Evolutionary conservation across 2,113 vertebrate species (phyloP), one percentile per base, ranked within the genome.

Genomic region (Prunella himalayana): DNA sequence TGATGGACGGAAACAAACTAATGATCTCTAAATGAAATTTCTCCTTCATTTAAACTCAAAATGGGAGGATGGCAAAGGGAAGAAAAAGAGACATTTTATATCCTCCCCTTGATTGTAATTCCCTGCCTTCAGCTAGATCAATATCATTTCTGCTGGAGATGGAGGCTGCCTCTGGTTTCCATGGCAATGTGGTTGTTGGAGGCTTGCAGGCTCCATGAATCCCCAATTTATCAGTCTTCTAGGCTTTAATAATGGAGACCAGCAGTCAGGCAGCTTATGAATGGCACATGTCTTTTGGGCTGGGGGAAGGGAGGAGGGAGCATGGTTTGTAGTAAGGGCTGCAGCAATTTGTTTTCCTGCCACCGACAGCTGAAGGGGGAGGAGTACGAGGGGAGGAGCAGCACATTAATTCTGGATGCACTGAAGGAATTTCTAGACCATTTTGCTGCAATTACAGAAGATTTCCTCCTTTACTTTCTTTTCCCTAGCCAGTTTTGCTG

Each of bases 181-280:
- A 98, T 98, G 97, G 97, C 97, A 98, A 98, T 97, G 64, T 89
- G 88, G 94, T 96, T 97, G 95, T 87, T 97, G 96, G 96, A 97
- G 95, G 92, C 81, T 95, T 83, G 93, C 95, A 96, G 94, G 95
- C 97, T 95, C 96, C 82, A 94, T 90, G 96, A 97, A 97, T 97
- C 95, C 94, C 95, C 96, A 97, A 95, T 98, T 97, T 98, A 97
- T 97, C 97, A 97, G 96, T 83, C 95, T 97, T 97, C 80, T 90
- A 95, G 95, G 97, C 91, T 96, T 96, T 97, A 97, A 97, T 98
- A 97, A 97, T 88, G 97, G 88, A 96, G 91, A 93, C 85, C 69
- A 96, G 49, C 85, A 98, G 96, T 94, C 96, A 96, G 92, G 93
- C 92, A 91, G 95, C 95, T 97, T 94, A 94, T 96, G 96, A 97